Evolutionary conservation across 2,113 vertebrate genomes (phyloP).

Genomic region (Condylura cristata): DNA sequence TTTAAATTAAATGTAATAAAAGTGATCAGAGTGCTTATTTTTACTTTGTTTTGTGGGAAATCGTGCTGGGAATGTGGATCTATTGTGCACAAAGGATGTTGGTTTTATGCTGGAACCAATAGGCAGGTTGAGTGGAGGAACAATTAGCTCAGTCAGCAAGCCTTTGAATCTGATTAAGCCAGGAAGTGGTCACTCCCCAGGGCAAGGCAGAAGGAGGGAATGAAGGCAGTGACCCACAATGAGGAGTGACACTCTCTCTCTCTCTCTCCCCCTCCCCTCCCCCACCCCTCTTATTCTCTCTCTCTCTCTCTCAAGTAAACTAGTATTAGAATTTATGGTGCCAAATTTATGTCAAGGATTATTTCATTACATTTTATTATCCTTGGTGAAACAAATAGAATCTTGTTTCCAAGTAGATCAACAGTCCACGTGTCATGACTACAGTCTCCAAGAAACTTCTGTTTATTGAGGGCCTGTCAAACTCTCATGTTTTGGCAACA

Average conservation of each 20-base stretch:
- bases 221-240: neutral
- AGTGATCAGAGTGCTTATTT: slow-evolving; percentile 47
- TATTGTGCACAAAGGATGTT: slow-evolving; percentile 67
- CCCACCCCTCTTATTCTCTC: too few relatives aligned
- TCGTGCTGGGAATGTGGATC: slow-evolving; percentile 45
- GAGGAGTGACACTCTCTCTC: neutral
- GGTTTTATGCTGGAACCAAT: neutral
- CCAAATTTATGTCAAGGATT: slow-evolving; percentile 34
- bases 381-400: slow-evolving; percentile 62
- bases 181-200: slow-evolving; percentile 66
- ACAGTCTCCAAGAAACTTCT: slow-evolving; percentile 86
- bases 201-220: slow-evolving; percentile 45
- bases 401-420: slow-evolving; percentile 80
- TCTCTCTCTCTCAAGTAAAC: neutral
- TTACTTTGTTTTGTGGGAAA: slow-evolving; percentile 73
- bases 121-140: slow-evolving; percentile 64
- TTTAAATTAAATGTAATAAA: slow-evolving; percentile 47
- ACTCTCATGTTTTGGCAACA: slow-evolving; percentile 65
- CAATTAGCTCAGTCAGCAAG: slow-evolving; percentile 66
- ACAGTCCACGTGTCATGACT: slow-evolving; percentile 79
- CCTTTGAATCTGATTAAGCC: slow-evolving; percentile 45
- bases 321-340: slow-evolving; percentile 21
- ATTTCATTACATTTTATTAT: slow-evolving; percentile 12
- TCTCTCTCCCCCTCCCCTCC: too few relatives aligned
- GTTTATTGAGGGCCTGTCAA: slow-evolving; percentile 78